Evolutionary conservation across 2,797 vertebrate species (phyloP), one percentile per base, ranked within the genome.

Genomic region (Acipenser ruthenus): DNA sequence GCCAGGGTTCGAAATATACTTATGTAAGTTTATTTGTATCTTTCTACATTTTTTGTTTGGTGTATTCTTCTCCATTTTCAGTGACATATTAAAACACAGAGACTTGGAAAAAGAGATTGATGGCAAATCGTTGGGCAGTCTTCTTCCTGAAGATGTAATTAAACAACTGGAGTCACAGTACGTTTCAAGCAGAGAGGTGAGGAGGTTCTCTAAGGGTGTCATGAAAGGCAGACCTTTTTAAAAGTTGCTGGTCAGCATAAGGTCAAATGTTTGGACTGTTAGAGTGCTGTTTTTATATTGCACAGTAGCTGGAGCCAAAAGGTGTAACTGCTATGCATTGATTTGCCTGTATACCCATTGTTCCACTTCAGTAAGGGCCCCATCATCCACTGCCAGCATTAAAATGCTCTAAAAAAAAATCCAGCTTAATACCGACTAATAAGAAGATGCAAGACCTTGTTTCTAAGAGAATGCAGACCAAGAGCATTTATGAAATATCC

Each of bases 31-130:
- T 37, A 37, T 37, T 37, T 3, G 23, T 37, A 37, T 10, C 1
- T 55, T 6, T 37, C 23, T 37, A 37, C 37, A 37, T 37, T 37
- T 37, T 23, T 23, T 23, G 23, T 23, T 37, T 37, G 23, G 23
- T 37, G 23, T 37, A 37, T 37, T 37, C 23, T 37, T 37, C 23
- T 37, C 23, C 23, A 37, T 37, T 3, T 67, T 15, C 83, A 96
- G 94, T n/a, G 82, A 90, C 8, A 77, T 98, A 59, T 74, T 92
- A 62, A 85, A 89, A 13, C 86, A 93, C 47, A 70, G 75, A 3
- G 81, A 82, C 50, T 80, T 98, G 77, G 73, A 78, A 0, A 70
- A 67, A 1, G 80, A 86, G 68, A 72, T 96, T 63, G 82, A 91
- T 65, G 76, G 69, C 10, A 63, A 80, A 60, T 74, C 72, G 15